Conservation (phyloP, 2,797 vertebrate species). For the Myotis myotis region DNA sequence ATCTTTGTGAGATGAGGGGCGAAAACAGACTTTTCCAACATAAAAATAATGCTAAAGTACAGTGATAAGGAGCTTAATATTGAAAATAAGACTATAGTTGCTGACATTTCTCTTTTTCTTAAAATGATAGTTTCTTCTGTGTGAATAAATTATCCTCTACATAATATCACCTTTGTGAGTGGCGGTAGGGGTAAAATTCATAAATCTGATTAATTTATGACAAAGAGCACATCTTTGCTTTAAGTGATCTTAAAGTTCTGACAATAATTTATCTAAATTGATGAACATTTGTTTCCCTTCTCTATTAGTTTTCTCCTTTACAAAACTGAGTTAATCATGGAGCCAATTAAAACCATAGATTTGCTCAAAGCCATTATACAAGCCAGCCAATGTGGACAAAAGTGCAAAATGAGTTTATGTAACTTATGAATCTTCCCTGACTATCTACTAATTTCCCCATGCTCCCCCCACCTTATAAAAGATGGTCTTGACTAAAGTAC, state of each 20-base stretch:
- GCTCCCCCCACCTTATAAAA: neutral
- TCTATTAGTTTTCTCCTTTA: neutral
- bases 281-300: neutral
- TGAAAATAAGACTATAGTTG: neutral
- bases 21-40: neutral
- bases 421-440: neutral
- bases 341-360: neutral
- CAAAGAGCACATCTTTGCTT: neutral
- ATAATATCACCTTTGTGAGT: neutral
- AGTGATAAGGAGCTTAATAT: neutral
- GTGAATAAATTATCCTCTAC: neutral
- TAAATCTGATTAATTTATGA: neutral
- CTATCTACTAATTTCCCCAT: neutral
- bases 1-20: neutral
- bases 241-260: constrained; percentile 13
- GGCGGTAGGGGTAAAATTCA: neutral
- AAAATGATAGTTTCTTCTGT: neutral
- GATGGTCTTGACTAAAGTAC: neutral
- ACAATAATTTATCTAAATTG: neutral
- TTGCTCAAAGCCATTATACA: neutral
- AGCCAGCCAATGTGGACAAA: neutral
- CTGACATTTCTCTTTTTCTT: neutral
- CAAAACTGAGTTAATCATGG: neutral
- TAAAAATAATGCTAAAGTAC: neutral
- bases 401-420: neutral